A percentile compares a stretch with the other conserved stretches of the same genome.
phyloP scores from a whole-genome alignment of 2,888 invertebrate genomes.

The Phyllotreta cruciferae region DNA sequence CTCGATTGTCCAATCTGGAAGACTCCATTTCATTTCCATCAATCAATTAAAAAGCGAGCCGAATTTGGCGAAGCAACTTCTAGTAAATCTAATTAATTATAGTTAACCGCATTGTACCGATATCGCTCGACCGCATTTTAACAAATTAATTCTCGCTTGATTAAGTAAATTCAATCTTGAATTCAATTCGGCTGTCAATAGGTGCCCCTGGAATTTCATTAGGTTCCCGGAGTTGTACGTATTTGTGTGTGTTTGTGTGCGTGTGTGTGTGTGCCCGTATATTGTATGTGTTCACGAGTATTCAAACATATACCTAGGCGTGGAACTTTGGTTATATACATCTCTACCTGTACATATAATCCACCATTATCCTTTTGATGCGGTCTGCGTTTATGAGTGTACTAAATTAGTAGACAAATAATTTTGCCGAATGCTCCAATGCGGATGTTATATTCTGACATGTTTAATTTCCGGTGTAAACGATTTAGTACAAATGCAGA shows the following conservation, averaged over 20 bases:
- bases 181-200: conserved; percentile 38
- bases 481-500: not conserved
- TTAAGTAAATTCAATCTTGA: conserved; percentile 40
- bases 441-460: conserved; percentile 9
- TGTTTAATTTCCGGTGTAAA: conserved; percentile 13
- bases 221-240: conserved; percentile 5
- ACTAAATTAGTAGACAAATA: conserved; percentile 15
- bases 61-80: not conserved
- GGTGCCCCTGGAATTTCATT: conserved; percentile 37
- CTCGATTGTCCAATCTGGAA: too few relatives aligned
- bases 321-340: conserved; percentile 8
- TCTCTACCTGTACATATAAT: not conserved
- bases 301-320: conserved; percentile 17
- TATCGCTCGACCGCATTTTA: conserved; percentile 32
- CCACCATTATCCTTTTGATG: conserved; percentile 9
- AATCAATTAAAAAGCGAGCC: not conserved
- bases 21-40: too few relatives aligned
- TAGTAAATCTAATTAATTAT: not conserved
- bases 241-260: conserved; percentile 12
- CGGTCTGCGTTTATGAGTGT: conserved; percentile 13
- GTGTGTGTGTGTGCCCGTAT: conserved; percentile 25
- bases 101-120: conserved; percentile 17
- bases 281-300: conserved; percentile 23
- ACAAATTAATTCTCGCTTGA: conserved; percentile 39
- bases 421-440: conserved; percentile 8